These are phyloP conservation scores for Archips xylosteana DNA, from an alignment of 2,888 invertebrate species.

Conservation along the genomic window DNA sequence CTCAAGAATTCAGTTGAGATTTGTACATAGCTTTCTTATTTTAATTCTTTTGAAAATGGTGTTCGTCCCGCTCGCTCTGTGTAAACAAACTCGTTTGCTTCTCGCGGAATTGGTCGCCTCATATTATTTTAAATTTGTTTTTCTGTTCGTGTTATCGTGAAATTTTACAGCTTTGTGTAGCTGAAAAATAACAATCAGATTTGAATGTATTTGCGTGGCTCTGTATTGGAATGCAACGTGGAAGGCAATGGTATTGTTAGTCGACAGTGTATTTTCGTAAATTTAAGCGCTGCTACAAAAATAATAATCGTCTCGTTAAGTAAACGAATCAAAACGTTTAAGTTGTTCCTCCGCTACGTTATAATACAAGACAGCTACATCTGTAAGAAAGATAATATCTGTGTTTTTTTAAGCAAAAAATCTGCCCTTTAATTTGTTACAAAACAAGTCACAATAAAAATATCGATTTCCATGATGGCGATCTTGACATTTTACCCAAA, in stretches of 20 bases:
- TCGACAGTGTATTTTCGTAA: neutral
- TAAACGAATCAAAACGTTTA: no score
- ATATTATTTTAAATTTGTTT: constrained; percentile 3
- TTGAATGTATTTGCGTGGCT: neutral
- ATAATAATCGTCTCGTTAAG: no score
- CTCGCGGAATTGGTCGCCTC: neutral
- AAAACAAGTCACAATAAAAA: no score
- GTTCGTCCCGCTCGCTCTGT: constrained; percentile 22
- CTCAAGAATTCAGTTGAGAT: constrained; percentile 42
- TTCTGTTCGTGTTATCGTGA: neutral
- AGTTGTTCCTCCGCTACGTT: no score
- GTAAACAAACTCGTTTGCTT: constrained; percentile 25
- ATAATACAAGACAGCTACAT: no score
- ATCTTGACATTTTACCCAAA: no score
- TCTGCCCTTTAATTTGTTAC: no score
- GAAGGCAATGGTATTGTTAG: neutral
- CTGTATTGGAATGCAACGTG: neutral
- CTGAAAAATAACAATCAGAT: neutral
- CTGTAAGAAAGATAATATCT: no score
- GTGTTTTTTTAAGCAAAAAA: no score
- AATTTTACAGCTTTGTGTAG: neutral
- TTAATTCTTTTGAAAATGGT: constrained; percentile 41
- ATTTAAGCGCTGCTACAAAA: no score
- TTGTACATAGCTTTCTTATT: constrained; percentile 41
- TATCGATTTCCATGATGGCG: no score